These are phyloP conservation scores for Polyommatus icarus DNA, from an alignment of 2,888 invertebrate genomes.

Conservation along the genomic window DNA sequence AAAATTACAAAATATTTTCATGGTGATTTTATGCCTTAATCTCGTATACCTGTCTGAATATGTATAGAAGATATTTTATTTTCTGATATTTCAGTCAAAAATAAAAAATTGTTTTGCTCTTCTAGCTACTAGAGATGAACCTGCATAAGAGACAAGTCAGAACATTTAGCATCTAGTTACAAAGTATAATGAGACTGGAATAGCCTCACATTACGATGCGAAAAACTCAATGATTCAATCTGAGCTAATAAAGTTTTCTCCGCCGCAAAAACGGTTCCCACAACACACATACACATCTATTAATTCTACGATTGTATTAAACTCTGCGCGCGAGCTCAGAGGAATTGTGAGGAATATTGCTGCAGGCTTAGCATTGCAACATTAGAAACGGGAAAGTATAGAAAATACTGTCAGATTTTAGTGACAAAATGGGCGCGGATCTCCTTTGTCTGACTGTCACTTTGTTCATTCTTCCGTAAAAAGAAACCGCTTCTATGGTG, in stretches of 20 bases:
- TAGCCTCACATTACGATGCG: not conserved
- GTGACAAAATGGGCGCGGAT: too few species aligned
- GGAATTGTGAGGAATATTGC: not conserved
- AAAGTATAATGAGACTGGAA: slow-evolving; percentile 6
- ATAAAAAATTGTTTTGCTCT: not conserved
- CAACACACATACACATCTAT: not conserved
- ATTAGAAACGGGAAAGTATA: too few species aligned
- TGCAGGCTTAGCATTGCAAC: too few species aligned
- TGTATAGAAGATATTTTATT: too few species aligned
- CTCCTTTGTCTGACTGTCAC: too few species aligned
- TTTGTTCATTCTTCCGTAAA: too few species aligned
- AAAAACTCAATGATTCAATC: slow-evolving; percentile 9
- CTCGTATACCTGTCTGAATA: too few species aligned
- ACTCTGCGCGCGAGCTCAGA: not conserved
- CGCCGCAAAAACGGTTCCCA: slow-evolving; percentile 7
- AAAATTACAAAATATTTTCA: too few species aligned
- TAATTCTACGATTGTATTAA: not conserved
- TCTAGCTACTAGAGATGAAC: not conserved
- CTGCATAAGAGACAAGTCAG: not conserved
- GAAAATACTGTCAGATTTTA: too few species aligned
- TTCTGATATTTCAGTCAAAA: too few species aligned
- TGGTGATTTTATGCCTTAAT: too few species aligned
- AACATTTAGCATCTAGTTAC: not conserved
- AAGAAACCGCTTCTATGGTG: too few species aligned
- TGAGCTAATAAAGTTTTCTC: slow-evolving; percentile 18